Evolutionary conservation across 1,140 invertebrate genomes (phyloP).

Genomic region (Arctopsyche grandis): DNA sequence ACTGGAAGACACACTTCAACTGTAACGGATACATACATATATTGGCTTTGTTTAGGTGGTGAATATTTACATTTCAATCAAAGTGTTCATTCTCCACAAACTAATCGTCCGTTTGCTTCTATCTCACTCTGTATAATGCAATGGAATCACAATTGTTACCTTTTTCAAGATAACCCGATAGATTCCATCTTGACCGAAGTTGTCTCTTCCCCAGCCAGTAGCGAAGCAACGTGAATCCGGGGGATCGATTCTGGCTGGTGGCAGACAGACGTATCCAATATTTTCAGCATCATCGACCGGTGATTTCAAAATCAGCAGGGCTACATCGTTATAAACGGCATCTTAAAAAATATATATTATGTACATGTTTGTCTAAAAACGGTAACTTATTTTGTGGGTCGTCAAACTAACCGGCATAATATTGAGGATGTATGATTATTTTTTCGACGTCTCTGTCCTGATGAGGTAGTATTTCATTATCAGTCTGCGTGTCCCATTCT

Average conservation of each 20-base stretch:
- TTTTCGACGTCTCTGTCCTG: conserved; percentile 74
- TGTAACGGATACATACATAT: too few relatives aligned
- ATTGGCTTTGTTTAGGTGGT: too few relatives aligned
- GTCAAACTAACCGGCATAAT: conserved; percentile 57
- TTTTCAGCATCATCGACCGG: conserved; percentile 72
- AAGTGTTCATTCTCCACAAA: too few relatives aligned
- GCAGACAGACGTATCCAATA: conserved; percentile 78
- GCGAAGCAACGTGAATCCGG: conserved; percentile 67
- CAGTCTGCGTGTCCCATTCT: conserved; percentile 85
- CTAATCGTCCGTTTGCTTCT: too few relatives aligned
- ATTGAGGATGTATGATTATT: conserved; percentile 63
- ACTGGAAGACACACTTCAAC: too few relatives aligned
- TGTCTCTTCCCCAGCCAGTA: conserved; percentile 78
- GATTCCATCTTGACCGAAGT: conserved; percentile 68
- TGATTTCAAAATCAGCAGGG: conserved; percentile 70
- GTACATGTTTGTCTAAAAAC: too few relatives aligned
- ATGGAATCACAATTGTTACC: background rate
- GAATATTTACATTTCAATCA: too few relatives aligned
- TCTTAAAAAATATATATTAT: conserved; percentile 55
- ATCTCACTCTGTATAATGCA: too few relatives aligned
- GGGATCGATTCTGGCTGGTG: conserved; percentile 57
- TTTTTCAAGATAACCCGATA: conserved; percentile 65
- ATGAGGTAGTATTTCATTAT: conserved; percentile 75
- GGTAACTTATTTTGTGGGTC: background rate
- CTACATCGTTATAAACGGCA: conserved; percentile 71